These are phyloP conservation scores for Thalassaphorura encarpata DNA, from an alignment of 1,140 invertebrate genomes.

Conservation along the genomic window DNA sequence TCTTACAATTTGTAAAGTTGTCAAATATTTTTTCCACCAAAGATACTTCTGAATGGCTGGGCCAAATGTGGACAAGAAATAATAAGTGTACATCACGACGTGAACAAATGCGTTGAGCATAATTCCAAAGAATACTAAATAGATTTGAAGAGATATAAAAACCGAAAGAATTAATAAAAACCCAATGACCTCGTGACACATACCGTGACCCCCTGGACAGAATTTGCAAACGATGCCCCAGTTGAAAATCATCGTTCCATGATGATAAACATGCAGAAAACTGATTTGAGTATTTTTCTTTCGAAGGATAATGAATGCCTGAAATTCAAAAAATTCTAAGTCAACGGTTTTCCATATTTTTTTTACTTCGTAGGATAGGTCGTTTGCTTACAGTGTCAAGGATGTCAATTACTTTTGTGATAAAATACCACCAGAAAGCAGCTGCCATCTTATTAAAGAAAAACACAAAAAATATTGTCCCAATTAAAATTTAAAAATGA, in stretches of 20 bases:
- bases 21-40: constrained; percentile 52
- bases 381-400: constrained; percentile 57
- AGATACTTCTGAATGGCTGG: constrained; percentile 44
- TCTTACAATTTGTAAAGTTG: constrained; percentile 43
- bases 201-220: constrained; percentile 33
- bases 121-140: constrained; percentile 37
- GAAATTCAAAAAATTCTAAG: constrained; percentile 8
- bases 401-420: constrained; percentile 87
- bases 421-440: constrained; percentile 94
- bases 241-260: constrained; percentile 45
- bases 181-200: not conserved
- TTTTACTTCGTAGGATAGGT: not conserved
- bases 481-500: no score
- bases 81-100: constrained; percentile 49
- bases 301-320: constrained; percentile 70
- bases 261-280: constrained; percentile 80
- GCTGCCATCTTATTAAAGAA: constrained; percentile 80
- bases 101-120: constrained; percentile 47
- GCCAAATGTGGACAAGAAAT: constrained; percentile 45
- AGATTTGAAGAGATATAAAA: not conserved
- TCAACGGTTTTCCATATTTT: not conserved
- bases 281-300: constrained; percentile 77
- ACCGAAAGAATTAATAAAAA: not conserved
- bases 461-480: no score
- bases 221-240: constrained; percentile 41